phyloP scores from a whole-genome alignment of 2,888 invertebrate genomes.

The Caenorhabditis sp. region DNA sequence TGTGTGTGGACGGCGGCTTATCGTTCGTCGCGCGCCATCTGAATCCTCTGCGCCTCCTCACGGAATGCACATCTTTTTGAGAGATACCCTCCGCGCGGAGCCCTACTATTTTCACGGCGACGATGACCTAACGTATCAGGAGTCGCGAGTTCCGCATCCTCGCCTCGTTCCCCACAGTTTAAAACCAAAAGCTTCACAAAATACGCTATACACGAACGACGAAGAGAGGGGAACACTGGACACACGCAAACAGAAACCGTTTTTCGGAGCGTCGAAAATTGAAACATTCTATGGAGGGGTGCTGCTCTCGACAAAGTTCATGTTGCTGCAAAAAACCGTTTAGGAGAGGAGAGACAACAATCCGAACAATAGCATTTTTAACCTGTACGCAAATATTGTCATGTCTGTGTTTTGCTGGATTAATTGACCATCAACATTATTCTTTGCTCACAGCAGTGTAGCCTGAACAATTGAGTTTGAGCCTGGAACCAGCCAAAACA shows the following conservation, averaged over 20 bases:
- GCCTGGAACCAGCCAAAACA: neutral
- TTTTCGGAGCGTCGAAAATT: conserved; percentile 15
- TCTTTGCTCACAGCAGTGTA: conserved; percentile 14
- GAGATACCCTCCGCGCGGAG: conserved; percentile 56
- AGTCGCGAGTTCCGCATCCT: conserved; percentile 53
- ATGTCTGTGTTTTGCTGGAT: conserved; percentile 52
- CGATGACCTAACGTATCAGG: conserved; percentile 60
- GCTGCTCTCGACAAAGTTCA: conserved; percentile 38
- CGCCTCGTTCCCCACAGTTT: conserved; percentile 33
- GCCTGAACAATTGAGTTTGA: neutral
- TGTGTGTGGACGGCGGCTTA: conserved; percentile 63
- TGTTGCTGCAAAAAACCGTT: conserved; percentile 45
- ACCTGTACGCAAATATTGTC: conserved; percentile 58
- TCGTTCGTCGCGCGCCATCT: conserved; percentile 61
- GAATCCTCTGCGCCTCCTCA: conserved; percentile 58
- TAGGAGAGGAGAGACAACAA: conserved; percentile 15
- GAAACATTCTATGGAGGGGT: conserved; percentile 41
- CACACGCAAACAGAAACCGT: conserved; percentile 57
- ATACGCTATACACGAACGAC: conserved; percentile 64
- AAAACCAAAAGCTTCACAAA: conserved; percentile 64
- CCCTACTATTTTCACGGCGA: conserved; percentile 50
- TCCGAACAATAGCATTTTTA: conserved; percentile 49
- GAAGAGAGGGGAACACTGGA: conserved; percentile 17
- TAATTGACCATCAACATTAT: conserved; percentile 49
- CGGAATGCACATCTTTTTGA: conserved; percentile 59